Evolutionary conservation across 1,140 invertebrate genomes (phyloP), one percentile per base, ranked within the genome.

Genomic region (Microplitis demolitor): DNA sequence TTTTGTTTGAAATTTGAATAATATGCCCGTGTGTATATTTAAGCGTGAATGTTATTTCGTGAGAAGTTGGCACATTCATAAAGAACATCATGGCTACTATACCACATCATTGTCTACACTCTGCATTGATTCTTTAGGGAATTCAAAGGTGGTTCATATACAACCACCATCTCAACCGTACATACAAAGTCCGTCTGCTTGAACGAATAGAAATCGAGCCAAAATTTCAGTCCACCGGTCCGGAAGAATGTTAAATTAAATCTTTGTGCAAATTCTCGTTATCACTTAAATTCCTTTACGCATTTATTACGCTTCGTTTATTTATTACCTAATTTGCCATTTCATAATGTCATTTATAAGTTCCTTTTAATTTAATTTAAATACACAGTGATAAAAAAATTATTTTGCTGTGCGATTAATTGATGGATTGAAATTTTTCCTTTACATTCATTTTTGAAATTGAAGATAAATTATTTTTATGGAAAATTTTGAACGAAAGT

Each of bases 161-260:
- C 5, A 45, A 54, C 51, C 45, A 54, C 66, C 34, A 16, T 11
- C n/a, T 8, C 31, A 9, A 35, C 13, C 8, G 56, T 33, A 37
- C 39, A 60, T 0, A 53, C 53, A 51, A 34, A 14, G 39, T 45
- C 58, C 35, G 63, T 53, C 53, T 16, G 31, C 56, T 58, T 37
- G 33, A n/a, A 9, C n/a, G 9, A 61, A 53, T 63, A 24, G 37
- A 68, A 69, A 73, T 73, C 62, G 71, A 68, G 71, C 67, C 35
- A 73, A 73, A 68, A 73, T 73, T 73, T 73, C 71, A 62, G 56
- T 73, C 71, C 58, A 68, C 16, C 71, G 66, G 51, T n/a, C 50
- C 66, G 71, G 66, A 73, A 73, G 58, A 62, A 69, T 64, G 58
- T 53, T 37, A 24, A 61, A 69, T 56, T 67, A 67, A 67, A 56